Evolutionary conservation across 2,888 invertebrate species (phyloP), one percentile per base, ranked within the genome.

Genomic region (Osmoderma eremita): DNA sequence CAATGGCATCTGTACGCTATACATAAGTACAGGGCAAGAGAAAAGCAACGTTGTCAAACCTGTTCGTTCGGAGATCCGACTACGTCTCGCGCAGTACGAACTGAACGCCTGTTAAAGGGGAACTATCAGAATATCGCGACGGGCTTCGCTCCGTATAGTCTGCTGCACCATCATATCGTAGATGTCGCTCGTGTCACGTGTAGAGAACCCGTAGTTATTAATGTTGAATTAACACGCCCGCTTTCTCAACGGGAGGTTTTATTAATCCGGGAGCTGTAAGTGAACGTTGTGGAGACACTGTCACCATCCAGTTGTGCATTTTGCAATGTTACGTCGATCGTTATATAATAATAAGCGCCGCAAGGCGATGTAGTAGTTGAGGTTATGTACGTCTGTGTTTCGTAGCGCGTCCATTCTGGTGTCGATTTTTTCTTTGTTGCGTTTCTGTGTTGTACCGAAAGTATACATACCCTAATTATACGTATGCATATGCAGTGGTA

Each of bases 211-310:
- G 63, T 20, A 67, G 69, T 69, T 70, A 70, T 71, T 71, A 71
- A 70, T 71, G 69, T 69, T 63, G 30, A 61, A 68, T 69, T 71
- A 61, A 67, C 69, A 65, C 67, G 69, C 65, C 61, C 63, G 67
- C 42, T 24, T 24, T 42, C 58, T 45, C 24, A 65, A 66, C 63
- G 63, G 61, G 50, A 58, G 63, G 63, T 63, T 63, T 63, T 50
- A 63, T 63, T 63, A 48, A 63, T 30, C 50, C 56, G 39, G 63
- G 50, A 63, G 51, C 58, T 45, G 58, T 20, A 58, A 58, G 58
- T 45, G 58, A 58, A 58, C 58, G 58, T 58, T 39, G 15, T 24
- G 42, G 24, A 45, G 45, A 58, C 42, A 58, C 42, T 15, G 24
- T 30, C 24, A 41, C 12, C 56, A 41, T 56, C 56, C 56, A 22